Conservation (phyloP, 2,797 vertebrate species). For the Siniperca undulata region DNA sequence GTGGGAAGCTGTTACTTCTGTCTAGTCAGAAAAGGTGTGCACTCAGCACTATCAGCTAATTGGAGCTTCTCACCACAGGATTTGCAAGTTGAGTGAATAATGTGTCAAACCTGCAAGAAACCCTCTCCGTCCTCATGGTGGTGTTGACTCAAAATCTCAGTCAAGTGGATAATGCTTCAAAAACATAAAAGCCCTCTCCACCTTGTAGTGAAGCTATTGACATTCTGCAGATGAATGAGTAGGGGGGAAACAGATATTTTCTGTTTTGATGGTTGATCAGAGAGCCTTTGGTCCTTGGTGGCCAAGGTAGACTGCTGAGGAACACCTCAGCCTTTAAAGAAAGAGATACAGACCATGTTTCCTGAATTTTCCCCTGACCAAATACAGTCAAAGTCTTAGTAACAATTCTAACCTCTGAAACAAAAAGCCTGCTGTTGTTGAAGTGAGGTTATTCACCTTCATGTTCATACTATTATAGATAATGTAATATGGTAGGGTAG, state of each 20-base stretch:
- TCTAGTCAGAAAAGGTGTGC: constrained; percentile 78
- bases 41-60: constrained; percentile 83
- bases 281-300: constrained; percentile 70
- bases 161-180: constrained; percentile 77
- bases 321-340: constrained; percentile 45
- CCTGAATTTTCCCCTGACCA: constrained; percentile 41
- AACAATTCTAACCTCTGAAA: constrained; percentile 14
- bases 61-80: constrained; percentile 79
- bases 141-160: constrained; percentile 75
- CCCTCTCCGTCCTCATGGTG: constrained; percentile 57
- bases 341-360: constrained; percentile 38
- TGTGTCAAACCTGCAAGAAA: constrained; percentile 74
- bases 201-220: constrained; percentile 65
- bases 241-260: constrained; percentile 58
- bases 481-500: neutral
- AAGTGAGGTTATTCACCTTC: neutral
- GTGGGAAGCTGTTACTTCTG: constrained; percentile 78
- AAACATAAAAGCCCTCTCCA: constrained; percentile 57
- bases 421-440: neutral
- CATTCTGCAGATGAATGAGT: constrained; percentile 61
- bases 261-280: constrained; percentile 74
- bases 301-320: constrained; percentile 42
- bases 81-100: constrained; percentile 82
- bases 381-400: constrained; percentile 4
- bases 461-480: neutral